Evolutionary conservation across 2,888 invertebrate genomes (phyloP).

Genomic region (Melieria picta): DNA sequence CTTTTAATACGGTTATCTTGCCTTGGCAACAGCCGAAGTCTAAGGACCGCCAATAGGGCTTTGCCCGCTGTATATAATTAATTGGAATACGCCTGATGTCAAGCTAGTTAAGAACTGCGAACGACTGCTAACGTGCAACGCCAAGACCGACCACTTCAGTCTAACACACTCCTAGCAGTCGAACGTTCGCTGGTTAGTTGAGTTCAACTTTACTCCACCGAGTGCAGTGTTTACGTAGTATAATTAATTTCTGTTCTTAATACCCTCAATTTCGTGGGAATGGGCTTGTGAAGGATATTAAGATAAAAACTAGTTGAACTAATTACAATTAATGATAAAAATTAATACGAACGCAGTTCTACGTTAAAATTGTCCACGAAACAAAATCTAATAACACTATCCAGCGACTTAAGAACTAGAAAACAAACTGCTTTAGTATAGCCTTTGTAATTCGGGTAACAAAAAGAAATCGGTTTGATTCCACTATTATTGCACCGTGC

Average conservation of each 20-base stretch:
- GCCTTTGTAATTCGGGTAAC: neutral
- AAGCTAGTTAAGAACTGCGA: too few relatives aligned
- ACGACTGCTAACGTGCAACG: too few relatives aligned
- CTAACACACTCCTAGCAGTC: too few relatives aligned
- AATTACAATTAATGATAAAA: constrained; percentile 2
- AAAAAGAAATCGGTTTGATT: neutral
- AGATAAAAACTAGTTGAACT: neutral
- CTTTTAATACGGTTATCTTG: too few relatives aligned
- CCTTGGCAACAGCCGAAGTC: too few relatives aligned
- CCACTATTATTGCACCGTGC: neutral
- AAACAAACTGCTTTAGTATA: neutral
- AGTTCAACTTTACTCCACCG: too few relatives aligned
- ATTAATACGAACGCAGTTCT: neutral
- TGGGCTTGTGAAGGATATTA: neutral
- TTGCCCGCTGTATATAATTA: too few relatives aligned
- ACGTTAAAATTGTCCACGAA: neutral
- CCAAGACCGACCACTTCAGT: too few relatives aligned
- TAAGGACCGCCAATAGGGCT: too few relatives aligned
- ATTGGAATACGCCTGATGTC: too few relatives aligned
- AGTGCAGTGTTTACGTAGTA: neutral
- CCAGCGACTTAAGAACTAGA: too few relatives aligned
- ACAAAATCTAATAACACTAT: neutral
- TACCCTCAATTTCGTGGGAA: neutral
- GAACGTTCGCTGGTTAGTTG: too few relatives aligned
- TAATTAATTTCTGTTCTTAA: neutral